Percentiles rank a stretch among this genome's conserved stretches.
Evolutionary conservation across 2,113 vertebrate species (phyloP).

Genomic region (Emydura subglobosa): DNA sequence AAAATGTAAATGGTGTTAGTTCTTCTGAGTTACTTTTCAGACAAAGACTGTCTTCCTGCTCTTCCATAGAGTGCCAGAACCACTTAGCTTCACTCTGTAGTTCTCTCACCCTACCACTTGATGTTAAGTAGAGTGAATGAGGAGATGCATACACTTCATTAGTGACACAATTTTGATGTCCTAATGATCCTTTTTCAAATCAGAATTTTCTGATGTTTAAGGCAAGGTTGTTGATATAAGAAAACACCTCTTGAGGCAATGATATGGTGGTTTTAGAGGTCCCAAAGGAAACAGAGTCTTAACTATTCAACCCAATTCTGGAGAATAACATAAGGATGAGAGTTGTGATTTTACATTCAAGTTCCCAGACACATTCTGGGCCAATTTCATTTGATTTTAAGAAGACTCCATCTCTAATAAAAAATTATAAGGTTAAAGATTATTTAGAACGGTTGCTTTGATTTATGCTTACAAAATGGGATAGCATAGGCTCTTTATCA

Average conservation of each 20-base stretch:
- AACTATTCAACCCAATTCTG: slow-evolving; percentile 22
- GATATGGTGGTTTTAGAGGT: slow-evolving; percentile 53
- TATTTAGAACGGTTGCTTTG: slow-evolving; percentile 38
- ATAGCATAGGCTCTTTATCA: neutral
- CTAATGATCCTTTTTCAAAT: slow-evolving; percentile 35
- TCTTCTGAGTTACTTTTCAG: slow-evolving; percentile 55
- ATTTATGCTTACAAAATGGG: slow-evolving; percentile 25
- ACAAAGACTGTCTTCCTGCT: slow-evolving; percentile 60
- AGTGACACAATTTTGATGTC: slow-evolving; percentile 33
- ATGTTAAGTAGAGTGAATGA: slow-evolving; percentile 14
- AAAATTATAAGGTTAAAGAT: slow-evolving; percentile 24
- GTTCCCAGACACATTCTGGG: neutral
- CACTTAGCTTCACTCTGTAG: slow-evolving; percentile 51
- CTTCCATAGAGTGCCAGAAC: slow-evolving; percentile 13
- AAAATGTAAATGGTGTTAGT: slow-evolving; percentile 53
- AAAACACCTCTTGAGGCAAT: slow-evolving; percentile 38
- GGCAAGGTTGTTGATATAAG: slow-evolving; percentile 21
- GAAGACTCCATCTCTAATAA: slow-evolving; percentile 34
- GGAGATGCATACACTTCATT: slow-evolving; percentile 4
- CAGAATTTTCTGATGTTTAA: slow-evolving; percentile 62
- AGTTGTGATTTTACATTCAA: slow-evolving; percentile 42
- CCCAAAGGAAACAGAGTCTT: slow-evolving; percentile 53
- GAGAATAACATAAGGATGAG: slow-evolving; percentile 15
- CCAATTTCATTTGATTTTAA: slow-evolving; percentile 56
- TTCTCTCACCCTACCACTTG: slow-evolving; percentile 19